Percentiles rank a stretch among this genome's conserved stretches.
Evolutionary conservation across 2,797 vertebrate species (phyloP).

Genomic region (Enoplosus armatus): DNA sequence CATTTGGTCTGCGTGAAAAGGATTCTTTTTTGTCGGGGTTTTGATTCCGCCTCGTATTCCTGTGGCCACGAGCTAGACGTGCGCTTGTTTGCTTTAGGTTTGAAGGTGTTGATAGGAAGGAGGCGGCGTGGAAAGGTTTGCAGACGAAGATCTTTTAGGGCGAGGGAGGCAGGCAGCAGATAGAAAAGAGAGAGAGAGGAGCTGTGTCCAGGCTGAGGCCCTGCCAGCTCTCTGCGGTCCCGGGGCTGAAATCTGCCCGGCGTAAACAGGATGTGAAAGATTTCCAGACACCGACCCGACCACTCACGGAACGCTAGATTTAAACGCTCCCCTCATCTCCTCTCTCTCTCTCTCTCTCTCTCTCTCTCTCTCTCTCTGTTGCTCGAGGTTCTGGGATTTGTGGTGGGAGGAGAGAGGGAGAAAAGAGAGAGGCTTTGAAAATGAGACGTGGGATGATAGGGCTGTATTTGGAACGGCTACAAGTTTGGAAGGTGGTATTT

Average conservation of each 20-base stretch:
- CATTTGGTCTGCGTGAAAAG: slow-evolving; percentile 46
- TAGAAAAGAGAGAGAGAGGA: slow-evolving; percentile 66
- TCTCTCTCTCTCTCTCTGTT: slow-evolving; percentile 51
- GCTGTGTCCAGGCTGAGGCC: slow-evolving; percentile 76
- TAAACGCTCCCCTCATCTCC: slow-evolving; percentile 83
- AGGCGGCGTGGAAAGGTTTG: slow-evolving; percentile 57
- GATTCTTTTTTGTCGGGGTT: slow-evolving; percentile 55
- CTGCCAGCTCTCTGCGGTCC: slow-evolving; percentile 84
- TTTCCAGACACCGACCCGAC: slow-evolving; percentile 87
- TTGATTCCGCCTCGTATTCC: slow-evolving; percentile 28
- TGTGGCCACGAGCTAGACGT: slow-evolving; percentile 19
- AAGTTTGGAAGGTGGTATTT: slow-evolving; percentile 82
- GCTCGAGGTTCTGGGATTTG: slow-evolving; percentile 83
- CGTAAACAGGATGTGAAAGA: slow-evolving; percentile 90
- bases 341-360: slow-evolving; percentile 49
- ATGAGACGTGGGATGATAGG: slow-evolving; percentile 82
- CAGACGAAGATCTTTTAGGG: slow-evolving; percentile 63
- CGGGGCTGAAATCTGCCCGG: slow-evolving; percentile 81
- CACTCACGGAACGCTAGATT: slow-evolving; percentile 87
- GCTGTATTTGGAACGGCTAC: slow-evolving; percentile 76
- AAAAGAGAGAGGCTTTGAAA: slow-evolving; percentile 83
- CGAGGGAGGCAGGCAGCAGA: slow-evolving; percentile 55
- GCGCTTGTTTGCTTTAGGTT: slow-evolving; percentile 69
- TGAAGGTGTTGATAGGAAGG: slow-evolving; percentile 71
- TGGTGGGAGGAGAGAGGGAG: slow-evolving; percentile 81